Percentiles rank a stretch among this genome's conserved stretches.
Conservation (phyloP, 2,797 vertebrate genomes). For the Lutjanus campechanus region DNA sequence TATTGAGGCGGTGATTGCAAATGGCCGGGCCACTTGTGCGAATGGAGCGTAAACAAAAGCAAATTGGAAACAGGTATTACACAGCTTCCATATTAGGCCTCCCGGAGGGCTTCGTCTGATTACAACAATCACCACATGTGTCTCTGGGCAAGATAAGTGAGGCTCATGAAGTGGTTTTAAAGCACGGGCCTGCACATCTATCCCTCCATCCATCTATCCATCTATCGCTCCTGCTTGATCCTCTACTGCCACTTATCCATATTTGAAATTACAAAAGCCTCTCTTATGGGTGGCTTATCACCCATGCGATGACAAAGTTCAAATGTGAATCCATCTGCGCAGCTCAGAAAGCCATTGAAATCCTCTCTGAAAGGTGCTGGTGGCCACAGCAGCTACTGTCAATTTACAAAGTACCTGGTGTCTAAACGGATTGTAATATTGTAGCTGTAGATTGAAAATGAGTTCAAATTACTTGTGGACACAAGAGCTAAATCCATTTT, state of each 20-base stretch:
- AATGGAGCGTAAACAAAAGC: conserved; percentile 79
- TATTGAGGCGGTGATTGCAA: conserved; percentile 71
- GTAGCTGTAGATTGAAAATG: conserved; percentile 46
- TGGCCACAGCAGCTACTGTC: conserved; percentile 53
- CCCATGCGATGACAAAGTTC: conserved; percentile 82
- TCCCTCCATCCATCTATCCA: conserved; percentile 72
- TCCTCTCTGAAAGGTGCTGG: conserved; percentile 65
- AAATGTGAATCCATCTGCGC: conserved; percentile 79
- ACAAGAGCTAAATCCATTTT: conserved; percentile 41
- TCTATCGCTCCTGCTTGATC: conserved; percentile 69
- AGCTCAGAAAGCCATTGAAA: conserved; percentile 76
- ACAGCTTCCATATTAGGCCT: conserved; percentile 62
- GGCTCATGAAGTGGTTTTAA: conserved; percentile 81
- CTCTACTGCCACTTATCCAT: conserved; percentile 80
- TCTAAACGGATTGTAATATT: conserved; percentile 42
- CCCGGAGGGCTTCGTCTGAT: conserved; percentile 76
- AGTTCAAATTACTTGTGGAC: conserved; percentile 34
- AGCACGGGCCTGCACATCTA: conserved; percentile 69
- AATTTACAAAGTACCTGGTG: conserved; percentile 60
- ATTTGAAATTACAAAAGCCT: conserved; percentile 83
- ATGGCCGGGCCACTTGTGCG: conserved; percentile 67
- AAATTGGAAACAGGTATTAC: conserved; percentile 79
- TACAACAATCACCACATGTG: conserved; percentile 75
- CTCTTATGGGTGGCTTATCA: conserved; percentile 78
- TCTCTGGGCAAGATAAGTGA: conserved; percentile 68